phyloP scores from a whole-genome alignment of 2,888 invertebrate genomes.

The Apeira syringaria region DNA sequence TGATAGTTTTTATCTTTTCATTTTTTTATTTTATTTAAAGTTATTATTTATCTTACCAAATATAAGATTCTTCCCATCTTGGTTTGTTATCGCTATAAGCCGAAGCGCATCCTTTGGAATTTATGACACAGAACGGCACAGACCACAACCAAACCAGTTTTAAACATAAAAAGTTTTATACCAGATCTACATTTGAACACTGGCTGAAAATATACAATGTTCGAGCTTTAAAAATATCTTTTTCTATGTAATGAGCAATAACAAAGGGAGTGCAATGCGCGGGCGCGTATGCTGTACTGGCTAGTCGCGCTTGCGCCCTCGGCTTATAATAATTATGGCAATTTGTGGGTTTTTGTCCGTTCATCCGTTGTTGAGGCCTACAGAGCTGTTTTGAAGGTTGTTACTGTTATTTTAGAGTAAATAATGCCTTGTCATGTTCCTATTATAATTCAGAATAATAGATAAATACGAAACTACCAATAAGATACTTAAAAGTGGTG shows the following conservation, averaged over 20 bases:
- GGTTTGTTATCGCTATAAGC: constrained; percentile 33
- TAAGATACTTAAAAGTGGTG: too few relatives aligned
- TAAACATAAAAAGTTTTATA: constrained; percentile 17
- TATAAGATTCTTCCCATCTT: constrained; percentile 38
- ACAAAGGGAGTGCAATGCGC: constrained; percentile 43
- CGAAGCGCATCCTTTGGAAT: constrained; percentile 53
- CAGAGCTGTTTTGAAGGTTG: constrained; percentile 4
- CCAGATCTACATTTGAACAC: constrained; percentile 10
- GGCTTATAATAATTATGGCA: constrained; percentile 75
- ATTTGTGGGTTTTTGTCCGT: constrained; percentile 68
- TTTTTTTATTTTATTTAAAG: too few relatives aligned
- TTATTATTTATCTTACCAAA: constrained; percentile 38
- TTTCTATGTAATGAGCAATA: constrained; percentile 30
- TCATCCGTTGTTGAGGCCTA: constrained; percentile 47
- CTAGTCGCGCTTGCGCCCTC: constrained; percentile 54
- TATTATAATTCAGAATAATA: too few relatives aligned
- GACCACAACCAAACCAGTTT: constrained; percentile 48
- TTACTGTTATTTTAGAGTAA: constrained; percentile 18
- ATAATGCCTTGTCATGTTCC: background rate
- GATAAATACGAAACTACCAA: too few relatives aligned
- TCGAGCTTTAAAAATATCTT: constrained; percentile 6
- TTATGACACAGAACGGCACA: constrained; percentile 40
- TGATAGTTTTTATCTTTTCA: too few relatives aligned
- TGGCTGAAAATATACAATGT: constrained; percentile 6
- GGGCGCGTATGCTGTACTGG: constrained; percentile 60